Evolutionary conservation across 2,113 vertebrate species (phyloP), one percentile per base, ranked within the genome.

Genomic region (Gnathonemus longibarbis): DNA sequence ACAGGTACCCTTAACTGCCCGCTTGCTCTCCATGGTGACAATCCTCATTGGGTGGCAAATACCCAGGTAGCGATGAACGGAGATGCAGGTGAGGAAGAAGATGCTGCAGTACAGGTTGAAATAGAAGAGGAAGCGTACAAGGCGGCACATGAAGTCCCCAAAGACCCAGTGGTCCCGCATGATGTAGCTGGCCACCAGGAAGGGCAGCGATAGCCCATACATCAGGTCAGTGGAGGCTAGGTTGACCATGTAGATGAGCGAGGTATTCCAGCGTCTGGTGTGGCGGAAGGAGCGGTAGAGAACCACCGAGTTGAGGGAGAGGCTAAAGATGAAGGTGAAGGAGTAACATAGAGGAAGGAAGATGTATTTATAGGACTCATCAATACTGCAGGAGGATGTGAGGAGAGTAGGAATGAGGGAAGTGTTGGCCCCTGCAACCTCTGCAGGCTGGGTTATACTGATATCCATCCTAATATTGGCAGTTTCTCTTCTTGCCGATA

Each of bases 71-170:
- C 94, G 93, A 95, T 98, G 97, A 80, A 87, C 92, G 0, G 96
- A 97, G 93, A 97, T 98, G 91, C 97, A 97, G 91, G 97, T 97
- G 50, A 98, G 97, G 93, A 98, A 98, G 91, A 97, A 94, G 91
- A 97, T 97, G 93, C 96, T 98, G 94, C 96, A 95, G 88, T 96
- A 97, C 31, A 97, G 92, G 89, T 97, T 97, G 94, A 98, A 97
- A 80, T 97, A 96, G 94, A 98, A 98, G 31, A 96, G 13, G 0
- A 98, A 97, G 52, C 94, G 95, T 62, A 97, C 96, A 1, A 98
- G 95, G 62, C 97, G 97, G 90, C 96, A 97, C 95, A 96, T 96
- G 91, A 97, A 97, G 90, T 97, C 96, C 0, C 96, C 96, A 1
- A 98, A 98, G 88, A 97, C 93, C 94, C 94, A 98, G 86, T 94